These are phyloP conservation scores for Hipposideros larvatus DNA, from an alignment of 2,797 vertebrate species.

Conservation along the genomic window DNA sequence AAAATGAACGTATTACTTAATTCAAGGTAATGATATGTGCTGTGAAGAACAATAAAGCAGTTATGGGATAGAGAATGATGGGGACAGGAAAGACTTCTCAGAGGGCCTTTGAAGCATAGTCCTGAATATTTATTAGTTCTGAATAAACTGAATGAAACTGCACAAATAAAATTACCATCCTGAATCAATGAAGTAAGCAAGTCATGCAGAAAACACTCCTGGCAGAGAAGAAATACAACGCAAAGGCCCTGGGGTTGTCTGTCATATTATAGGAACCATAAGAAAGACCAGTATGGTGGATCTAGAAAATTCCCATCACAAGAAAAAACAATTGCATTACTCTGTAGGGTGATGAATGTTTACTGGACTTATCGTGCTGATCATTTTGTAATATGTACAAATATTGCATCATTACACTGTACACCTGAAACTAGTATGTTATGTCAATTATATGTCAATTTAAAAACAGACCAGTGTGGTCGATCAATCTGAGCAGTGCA, in stretches of 20 bases:
- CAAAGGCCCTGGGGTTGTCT: neutral
- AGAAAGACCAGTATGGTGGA: neutral
- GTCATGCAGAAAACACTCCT: neutral
- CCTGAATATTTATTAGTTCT: neutral
- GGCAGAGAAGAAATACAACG: neutral
- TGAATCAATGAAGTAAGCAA: neutral
- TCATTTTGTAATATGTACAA: neutral
- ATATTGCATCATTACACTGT: neutral
- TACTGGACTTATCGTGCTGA: neutral
- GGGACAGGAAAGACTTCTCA: neutral
- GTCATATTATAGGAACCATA: neutral
- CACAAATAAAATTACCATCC: neutral
- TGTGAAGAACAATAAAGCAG: neutral
- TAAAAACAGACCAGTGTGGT: neutral
- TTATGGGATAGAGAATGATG: neutral
- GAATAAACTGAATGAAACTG: neutral
- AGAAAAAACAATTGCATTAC: neutral
- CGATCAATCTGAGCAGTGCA: neutral
- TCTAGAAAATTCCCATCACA: neutral
- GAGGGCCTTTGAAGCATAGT: neutral
- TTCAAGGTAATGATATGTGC: neutral
- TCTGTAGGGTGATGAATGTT: neutral
- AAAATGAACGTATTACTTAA: neutral
- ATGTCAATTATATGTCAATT: neutral
- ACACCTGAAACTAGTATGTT: neutral